These are phyloP conservation scores for Cepaea nemoralis DNA, from an alignment of 1,140 invertebrate species.

Conservation along the genomic window DNA sequence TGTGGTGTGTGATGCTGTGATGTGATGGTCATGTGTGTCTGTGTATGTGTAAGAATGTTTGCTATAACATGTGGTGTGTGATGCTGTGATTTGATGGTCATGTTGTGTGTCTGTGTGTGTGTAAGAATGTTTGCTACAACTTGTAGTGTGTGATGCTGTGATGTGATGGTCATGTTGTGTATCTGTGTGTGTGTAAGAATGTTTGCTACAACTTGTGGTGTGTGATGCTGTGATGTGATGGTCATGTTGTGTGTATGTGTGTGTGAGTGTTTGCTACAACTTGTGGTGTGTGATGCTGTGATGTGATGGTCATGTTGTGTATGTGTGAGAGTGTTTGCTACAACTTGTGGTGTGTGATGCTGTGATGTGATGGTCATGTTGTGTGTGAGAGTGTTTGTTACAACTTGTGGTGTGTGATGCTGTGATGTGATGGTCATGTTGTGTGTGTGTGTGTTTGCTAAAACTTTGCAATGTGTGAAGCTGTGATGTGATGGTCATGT, in stretches of 20 bases:
- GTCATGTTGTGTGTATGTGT: not conserved
- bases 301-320: not conserved
- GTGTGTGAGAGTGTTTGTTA: too few species aligned
- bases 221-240: too few species aligned
- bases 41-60: not conserved
- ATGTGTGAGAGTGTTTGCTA: not conserved
- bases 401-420: constrained; percentile 56
- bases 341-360: constrained; percentile 49
- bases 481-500: constrained; percentile 50
- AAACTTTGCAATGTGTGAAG: constrained; percentile 56
- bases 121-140: not conserved
- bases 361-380: constrained; percentile 48
- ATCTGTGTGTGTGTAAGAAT: not conserved
- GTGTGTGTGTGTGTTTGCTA: too few species aligned
- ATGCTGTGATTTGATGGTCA: not conserved
- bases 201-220: too few species aligned
- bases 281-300: too few species aligned
- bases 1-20: too few species aligned
- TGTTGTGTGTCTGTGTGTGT: not conserved
- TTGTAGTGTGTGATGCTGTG: too few species aligned
- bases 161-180: not conserved
- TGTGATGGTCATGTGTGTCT: not conserved
- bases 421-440: constrained; percentile 48
- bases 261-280: not conserved
- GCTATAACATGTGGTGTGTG: too few species aligned